Base-by-base conservation (phyloP, 1,140 invertebrate species). In the Nephila pilipes region DNA sequence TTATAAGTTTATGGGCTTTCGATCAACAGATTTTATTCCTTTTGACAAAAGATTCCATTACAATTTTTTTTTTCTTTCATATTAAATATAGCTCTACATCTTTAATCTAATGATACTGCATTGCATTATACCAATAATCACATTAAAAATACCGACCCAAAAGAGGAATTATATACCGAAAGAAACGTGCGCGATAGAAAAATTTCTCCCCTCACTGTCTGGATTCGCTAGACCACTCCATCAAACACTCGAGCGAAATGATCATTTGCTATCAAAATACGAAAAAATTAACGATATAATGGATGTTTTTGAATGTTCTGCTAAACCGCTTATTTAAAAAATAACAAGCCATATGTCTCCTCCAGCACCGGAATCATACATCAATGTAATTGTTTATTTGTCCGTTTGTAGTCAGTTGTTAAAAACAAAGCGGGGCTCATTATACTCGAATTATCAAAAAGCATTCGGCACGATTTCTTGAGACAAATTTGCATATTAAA, bases 301-400 rank as follows among this genome's bases (percentile, higher is more conserved):
- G 85, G 85, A 22, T 87, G 85, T 87, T 87, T 87, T 87, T 60
- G 54, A 38, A 58, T 75, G 29, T 32, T 32, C 32, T 75, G 69
- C 6, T 75, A 25, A 75, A 75, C 69, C 69, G 25, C 69, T 75
- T 75, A 36, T 75, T 75, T 75, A 36, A 75, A 75, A 18, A 75
- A 75, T 75, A 36, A 36, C 69, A 75, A 75, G 69, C 69, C 69
- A 54, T 54, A 83, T n/a, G 46, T 85, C 83, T 85, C 83, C 22
- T 55, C 54, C 54, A 36, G 16, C 55, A 12, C 2, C 22, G 22
- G 10, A 32, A 57, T 25, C 87, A 75, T 89, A 89, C 79, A 89
- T 89, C 87, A 89, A 89, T 89, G 87, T 29, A 87, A 79, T 85
- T 58, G 54, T 89, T 87, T 87, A 79, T 57, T 87, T 87, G n/a